A percentile compares a stretch with the other conserved stretches of the same genome.
phyloP scores from a whole-genome alignment of 2,888 invertebrate species.

The Sesamia inferens region DNA sequence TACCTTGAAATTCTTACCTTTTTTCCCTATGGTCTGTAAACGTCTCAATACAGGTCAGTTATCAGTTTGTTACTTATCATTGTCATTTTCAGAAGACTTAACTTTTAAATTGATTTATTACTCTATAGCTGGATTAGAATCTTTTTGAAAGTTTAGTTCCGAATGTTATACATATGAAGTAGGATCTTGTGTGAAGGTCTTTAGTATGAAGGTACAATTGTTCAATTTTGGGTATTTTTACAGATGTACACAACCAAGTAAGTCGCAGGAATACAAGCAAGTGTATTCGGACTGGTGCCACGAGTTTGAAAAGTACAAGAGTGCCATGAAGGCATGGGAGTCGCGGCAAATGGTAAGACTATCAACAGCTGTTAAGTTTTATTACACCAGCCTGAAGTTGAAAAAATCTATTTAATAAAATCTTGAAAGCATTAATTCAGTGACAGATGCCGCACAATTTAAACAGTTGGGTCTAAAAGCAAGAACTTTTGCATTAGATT shows the following conservation, averaged over 20 bases:
- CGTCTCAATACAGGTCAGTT: too few relatives aligned
- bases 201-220: constrained; percentile 1
- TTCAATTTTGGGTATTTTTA: constrained; percentile 50
- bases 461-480: neutral
- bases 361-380: constrained; percentile 12
- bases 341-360: constrained; percentile 89
- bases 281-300: constrained; percentile 93
- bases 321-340: constrained; percentile 92
- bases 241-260: constrained; percentile 90
- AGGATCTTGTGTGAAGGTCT: neutral
- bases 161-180: neutral
- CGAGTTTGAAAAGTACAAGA: constrained; percentile 93
- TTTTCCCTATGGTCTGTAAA: neutral
- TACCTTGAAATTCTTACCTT: too few relatives aligned
- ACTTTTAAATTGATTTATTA: neutral
- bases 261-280: constrained; percentile 90
- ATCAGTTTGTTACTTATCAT: too few relatives aligned
- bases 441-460: neutral
- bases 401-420: neutral
- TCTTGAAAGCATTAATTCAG: neutral
- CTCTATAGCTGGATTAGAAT: too few relatives aligned
- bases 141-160: too few relatives aligned
- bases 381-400: neutral
- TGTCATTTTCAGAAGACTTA: neutral
- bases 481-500: neutral